A percentile compares a stretch with the other conserved stretches of the same genome.
phyloP scores from a whole-genome alignment of 2,113 vertebrate genomes.

The Tretioscincus oriximinensis region DNA sequence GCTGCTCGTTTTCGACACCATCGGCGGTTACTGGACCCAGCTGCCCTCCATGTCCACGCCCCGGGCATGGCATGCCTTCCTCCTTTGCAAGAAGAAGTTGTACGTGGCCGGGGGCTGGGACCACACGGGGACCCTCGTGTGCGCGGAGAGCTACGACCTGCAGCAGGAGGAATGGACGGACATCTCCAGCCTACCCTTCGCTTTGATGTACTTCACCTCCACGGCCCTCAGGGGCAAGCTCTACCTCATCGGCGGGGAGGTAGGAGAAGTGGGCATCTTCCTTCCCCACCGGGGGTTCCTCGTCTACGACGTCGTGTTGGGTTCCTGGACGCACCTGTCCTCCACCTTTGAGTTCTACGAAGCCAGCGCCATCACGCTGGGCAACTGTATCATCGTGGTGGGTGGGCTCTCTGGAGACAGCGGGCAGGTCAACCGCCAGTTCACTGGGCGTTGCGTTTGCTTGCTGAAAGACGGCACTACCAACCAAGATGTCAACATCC shows the following conservation, averaged over 20 bases:
- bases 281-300: slow-evolving; percentile 78
- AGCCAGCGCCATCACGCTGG: slow-evolving; percentile 76
- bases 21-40: slow-evolving; percentile 75
- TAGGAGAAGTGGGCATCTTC: slow-evolving; percentile 55
- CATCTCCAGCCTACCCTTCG: slow-evolving; percentile 46
- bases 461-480: slow-evolving; percentile 73
- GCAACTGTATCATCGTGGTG: slow-evolving; percentile 76
- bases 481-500: slow-evolving; percentile 71
- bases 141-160: slow-evolving; percentile 70
- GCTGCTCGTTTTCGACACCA: slow-evolving; percentile 76
- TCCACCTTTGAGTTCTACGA: slow-evolving; percentile 76
- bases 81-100: slow-evolving; percentile 72
- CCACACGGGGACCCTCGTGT: slow-evolving; percentile 58
- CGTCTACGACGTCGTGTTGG: slow-evolving; percentile 74
- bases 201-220: slow-evolving; percentile 70
- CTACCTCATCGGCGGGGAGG: slow-evolving; percentile 79
- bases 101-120: slow-evolving; percentile 78
- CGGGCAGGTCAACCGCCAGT: slow-evolving; percentile 71
- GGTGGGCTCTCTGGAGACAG: slow-evolving; percentile 77
- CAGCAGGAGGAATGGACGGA: slow-evolving; percentile 38
- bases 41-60: slow-evolving; percentile 71
- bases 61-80: slow-evolving; percentile 76
- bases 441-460: slow-evolving; percentile 77
- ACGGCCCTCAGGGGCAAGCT: slow-evolving; percentile 70
- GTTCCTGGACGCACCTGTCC: slow-evolving; percentile 74